Conservation (phyloP, 2,113 vertebrate genomes). For the Mesoclemmys tuberculata region DNA sequence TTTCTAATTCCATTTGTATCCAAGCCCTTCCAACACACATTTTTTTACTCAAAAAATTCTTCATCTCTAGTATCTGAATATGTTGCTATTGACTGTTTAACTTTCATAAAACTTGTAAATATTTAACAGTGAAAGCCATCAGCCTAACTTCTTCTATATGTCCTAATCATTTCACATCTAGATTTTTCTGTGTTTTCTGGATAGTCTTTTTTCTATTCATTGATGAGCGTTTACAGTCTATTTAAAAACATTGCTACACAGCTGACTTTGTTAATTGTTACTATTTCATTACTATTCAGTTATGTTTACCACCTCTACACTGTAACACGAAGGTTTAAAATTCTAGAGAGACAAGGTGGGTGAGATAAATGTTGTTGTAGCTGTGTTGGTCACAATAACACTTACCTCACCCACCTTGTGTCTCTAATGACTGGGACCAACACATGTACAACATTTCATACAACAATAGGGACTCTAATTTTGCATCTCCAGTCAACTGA, state of each 20-base stretch:
- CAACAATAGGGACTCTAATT: neutral
- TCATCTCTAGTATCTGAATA: neutral
- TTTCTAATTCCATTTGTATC: neutral
- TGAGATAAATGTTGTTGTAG: no score
- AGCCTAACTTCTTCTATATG: slow-evolving; percentile 14
- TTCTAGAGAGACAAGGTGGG: no score
- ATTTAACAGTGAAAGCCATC: slow-evolving; percentile 28
- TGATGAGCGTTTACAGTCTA: neutral
- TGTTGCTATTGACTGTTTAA: slow-evolving; percentile 11
- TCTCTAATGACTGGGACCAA: no score
- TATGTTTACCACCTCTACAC: neutral
- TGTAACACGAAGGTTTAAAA: no score
- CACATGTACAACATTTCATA: no score
- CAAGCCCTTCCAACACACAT: neutral
- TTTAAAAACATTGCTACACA: no score
- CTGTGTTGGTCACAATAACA: no score
- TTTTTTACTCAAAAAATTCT: neutral
- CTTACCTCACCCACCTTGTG: no score
- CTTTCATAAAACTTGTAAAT: slow-evolving; percentile 31
- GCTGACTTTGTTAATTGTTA: neutral
- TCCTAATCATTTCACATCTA: slow-evolving; percentile 7
- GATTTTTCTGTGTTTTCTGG: neutral
- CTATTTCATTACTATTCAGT: neutral
- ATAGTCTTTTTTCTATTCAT: neutral
- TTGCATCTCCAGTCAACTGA: neutral